Percentiles rank a stretch among this genome's conserved stretches.
Evolutionary conservation across 2,888 invertebrate species (phyloP).

Genomic region (Philereme transversata): DNA sequence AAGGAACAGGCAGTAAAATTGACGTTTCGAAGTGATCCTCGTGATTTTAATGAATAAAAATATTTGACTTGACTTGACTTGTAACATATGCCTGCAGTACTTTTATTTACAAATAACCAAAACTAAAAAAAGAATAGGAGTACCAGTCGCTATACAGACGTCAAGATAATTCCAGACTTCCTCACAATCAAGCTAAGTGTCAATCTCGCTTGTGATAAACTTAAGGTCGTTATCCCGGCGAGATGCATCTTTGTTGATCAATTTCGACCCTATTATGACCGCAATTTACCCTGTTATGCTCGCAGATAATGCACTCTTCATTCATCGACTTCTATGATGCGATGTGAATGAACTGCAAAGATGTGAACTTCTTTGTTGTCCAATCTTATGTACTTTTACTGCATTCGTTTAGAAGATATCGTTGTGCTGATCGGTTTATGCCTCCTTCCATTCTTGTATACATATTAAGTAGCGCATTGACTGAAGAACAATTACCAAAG

Average conservation of each 20-base stretch:
- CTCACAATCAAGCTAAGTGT: conserved; percentile 11
- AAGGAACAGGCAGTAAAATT: too few relatives aligned
- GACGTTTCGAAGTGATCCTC: too few relatives aligned
- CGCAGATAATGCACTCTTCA: conserved; percentile 17
- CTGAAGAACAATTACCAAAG: too few relatives aligned
- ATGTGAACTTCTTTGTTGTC: conserved; percentile 7
- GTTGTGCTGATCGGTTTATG: not conserved
- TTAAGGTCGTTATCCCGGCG: conserved; percentile 1
- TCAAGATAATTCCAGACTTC: conserved; percentile 8
- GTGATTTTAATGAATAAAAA: too few relatives aligned
- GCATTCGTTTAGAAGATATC: not conserved
- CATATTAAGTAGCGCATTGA: too few relatives aligned
- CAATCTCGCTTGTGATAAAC: conserved; percentile 8
- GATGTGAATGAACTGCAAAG: conserved; percentile 20
- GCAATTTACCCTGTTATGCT: conserved; percentile 10
- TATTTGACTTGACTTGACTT: too few relatives aligned
- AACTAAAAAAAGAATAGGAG: too few relatives aligned
- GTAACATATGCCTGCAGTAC: too few relatives aligned
- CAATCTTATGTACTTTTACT: conserved; percentile 3
- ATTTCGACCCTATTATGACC: conserved; percentile 14
- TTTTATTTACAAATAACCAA: too few relatives aligned
- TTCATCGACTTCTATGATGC: conserved; percentile 4
- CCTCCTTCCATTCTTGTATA: too few relatives aligned
- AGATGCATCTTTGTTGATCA: conserved; percentile 17
- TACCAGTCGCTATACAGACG: not conserved